A percentile compares a stretch with the other conserved stretches of the same genome.
phyloP scores from a whole-genome alignment of 2,888 invertebrate genomes.

The Drosophila fulvimacula region DNA sequence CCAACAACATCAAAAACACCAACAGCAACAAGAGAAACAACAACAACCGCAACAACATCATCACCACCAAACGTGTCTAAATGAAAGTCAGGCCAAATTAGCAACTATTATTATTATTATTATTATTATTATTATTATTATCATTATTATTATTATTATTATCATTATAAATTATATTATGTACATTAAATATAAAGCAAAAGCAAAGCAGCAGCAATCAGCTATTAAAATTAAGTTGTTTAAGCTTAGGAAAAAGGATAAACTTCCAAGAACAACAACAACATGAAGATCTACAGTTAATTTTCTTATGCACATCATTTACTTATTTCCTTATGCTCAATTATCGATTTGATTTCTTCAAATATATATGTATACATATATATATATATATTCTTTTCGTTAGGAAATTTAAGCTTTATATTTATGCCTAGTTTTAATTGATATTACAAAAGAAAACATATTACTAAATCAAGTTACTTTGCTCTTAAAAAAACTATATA shows the following conservation, averaged over 20 bases:
- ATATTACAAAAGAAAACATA: conserved; percentile 48
- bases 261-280: conserved; percentile 54
- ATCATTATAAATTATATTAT: conserved; percentile 27
- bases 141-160: conserved; percentile 27
- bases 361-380: background rate
- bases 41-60: conserved; percentile 32
- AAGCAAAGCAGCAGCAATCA: conserved; percentile 16
- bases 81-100: conserved; percentile 80
- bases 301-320: conserved; percentile 66
- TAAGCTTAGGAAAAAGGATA: conserved; percentile 38
- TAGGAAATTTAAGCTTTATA: conserved; percentile 53
- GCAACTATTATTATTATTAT: conserved; percentile 64
- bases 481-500: conserved; percentile 22
- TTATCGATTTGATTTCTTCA: conserved; percentile 36
- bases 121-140: conserved; percentile 5
- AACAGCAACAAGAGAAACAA: conserved; percentile 34
- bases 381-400: background rate
- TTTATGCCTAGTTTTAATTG: conserved; percentile 75
- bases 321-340: conserved; percentile 74
- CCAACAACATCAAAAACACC: conserved; percentile 24
- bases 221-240: conserved; percentile 51
- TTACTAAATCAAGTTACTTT: conserved; percentile 24
- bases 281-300: conserved; percentile 34
- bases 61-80: conserved; percentile 79
- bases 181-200: conserved; percentile 6